Conservation (phyloP, 1,140 invertebrate species). For the Halyomorpha halys region DNA sequence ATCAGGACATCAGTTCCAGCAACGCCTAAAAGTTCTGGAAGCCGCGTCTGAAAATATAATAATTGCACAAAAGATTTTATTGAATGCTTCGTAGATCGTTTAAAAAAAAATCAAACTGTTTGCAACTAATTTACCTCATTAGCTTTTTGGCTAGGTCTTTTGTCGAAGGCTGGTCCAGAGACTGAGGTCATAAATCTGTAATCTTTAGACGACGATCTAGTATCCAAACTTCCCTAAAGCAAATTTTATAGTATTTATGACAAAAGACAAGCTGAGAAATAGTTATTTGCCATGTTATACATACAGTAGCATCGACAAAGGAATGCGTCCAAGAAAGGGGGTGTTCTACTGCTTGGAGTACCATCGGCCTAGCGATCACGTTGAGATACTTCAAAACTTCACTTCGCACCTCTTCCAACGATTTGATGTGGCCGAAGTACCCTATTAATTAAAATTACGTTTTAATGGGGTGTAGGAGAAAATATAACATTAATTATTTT, state of each 20-base stretch:
- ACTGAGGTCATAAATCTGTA: conserved; percentile 69
- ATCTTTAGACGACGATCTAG: background rate
- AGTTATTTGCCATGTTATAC: conserved; percentile 28
- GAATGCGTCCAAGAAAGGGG: conserved; percentile 82
- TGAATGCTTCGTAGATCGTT: too few relatives aligned
- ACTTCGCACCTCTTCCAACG: conserved; percentile 84
- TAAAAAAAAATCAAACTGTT: background rate
- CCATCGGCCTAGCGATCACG: conserved; percentile 77
- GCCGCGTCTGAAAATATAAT: conserved; percentile 36
- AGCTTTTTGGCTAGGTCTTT: conserved; percentile 42
- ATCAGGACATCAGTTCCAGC: conserved; percentile 90
- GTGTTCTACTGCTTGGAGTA: conserved; percentile 61
- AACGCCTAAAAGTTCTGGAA: conserved; percentile 76
- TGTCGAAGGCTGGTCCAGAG: conserved; percentile 75
- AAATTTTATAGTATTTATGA: background rate
- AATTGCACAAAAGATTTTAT: too few relatives aligned
- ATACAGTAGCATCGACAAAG: conserved; percentile 73
- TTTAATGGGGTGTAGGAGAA: too few relatives aligned
- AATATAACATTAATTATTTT: too few relatives aligned
- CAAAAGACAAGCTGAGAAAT: background rate
- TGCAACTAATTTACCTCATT: conserved; percentile 37
- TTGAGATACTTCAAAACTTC: conserved; percentile 87
- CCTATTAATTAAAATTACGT: conserved; percentile 45
- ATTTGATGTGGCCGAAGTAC: conserved; percentile 84
- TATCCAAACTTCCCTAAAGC: conserved; percentile 3